Base-by-base conservation (phyloP, 2,888 invertebrate genomes). In the Zhuqinia jingwanae region DNA sequence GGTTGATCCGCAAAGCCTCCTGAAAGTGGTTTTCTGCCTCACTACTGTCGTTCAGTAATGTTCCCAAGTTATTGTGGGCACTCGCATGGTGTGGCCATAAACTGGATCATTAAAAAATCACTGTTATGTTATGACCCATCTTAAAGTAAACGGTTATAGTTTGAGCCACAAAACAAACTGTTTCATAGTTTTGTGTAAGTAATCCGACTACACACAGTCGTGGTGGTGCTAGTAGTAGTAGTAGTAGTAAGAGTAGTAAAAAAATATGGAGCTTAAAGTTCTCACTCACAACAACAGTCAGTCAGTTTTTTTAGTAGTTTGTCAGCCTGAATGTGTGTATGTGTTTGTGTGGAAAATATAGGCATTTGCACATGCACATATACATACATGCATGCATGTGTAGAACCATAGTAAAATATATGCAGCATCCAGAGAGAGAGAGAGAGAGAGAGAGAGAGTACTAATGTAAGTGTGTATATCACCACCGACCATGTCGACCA, bases 1-100 rank as follows among this genome's bases (percentile, higher is more conserved):
- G 94, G 90, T 95, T 95, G 92, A 96, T 91, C 75, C 91, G 87
- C 45, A 93, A 90, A 13, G 93, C 93, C 89, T 92, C 89, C 30
- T 91, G 93, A 93, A 96, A 97, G 92, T 96, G 96, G 88, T 94
- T 93, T 92, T 96, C 96, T 0, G 97, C 96, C 90, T 95, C 94
- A 5, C 91, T 90, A 5, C 94, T 93, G 75, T 95, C 95, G 86
- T 94, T 93, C 90, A 96, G 94, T 89, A 97, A 92, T 0, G 96
- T 97, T 25, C 96, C 97, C 73, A 97, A 94, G 93, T 97, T 97
- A 92, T 97, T 97, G 93, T 96, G 96, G 0, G 97, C 96, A 91
- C 96, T 96, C 6, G 97, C 96, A 92, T 97, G 96, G 53, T 95
- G 94, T 11, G 96, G 96, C 96, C 96, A 97, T 65, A 97, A 92